Evolutionary conservation across 2,888 invertebrate species (phyloP), one percentile per base, ranked within the genome.

Genomic region (Ommatoiulus sabulosus): DNA sequence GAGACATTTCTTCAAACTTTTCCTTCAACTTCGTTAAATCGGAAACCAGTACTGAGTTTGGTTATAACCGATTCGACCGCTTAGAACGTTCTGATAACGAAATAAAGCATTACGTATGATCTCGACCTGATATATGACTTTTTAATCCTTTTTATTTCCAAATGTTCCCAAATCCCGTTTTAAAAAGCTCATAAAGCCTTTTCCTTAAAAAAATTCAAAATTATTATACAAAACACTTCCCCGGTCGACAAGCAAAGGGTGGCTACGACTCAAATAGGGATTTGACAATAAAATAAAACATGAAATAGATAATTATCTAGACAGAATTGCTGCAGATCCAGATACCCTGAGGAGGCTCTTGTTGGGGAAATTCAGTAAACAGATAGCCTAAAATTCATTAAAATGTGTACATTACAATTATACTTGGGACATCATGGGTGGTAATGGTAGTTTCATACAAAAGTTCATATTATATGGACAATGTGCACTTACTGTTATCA

Each of bases 311-410:
- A 35, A 35, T 35, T 35, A 80, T 80, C 35, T 80, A 80, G 80
- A 80, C 80, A 80, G 35, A 80, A 35, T 80, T 80, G 80, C 80
- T 80, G 80, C 80, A 80, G 80, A 80, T 80, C 80, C 80, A 80
- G 80, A 80, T 80, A 80, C 80, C 80, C 80, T 80, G 80, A 80
- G 80, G 80, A 80, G 80, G 80, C 35, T 80, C 15, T 35, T 80
- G 35, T 80, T 80, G 80, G 80, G 80, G 35, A 80, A 12, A 35
- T 80, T 80, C 80, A 80, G 12, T 10, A 7, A 80, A 35, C 5
- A 24, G 24, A 35, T 80, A 12, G 72, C 80, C 80, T 80, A 80
- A 80, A 80, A 80, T 80, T 80, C 35, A 7, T 80, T 24, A 72
- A 72, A 72, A 72, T 8, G 63, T 80, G 10, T 80, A 80, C 35